These are phyloP conservation scores for Anthopleura xanthogrammica DNA, from an alignment of 92 coral and sea anemone species.

Conservation along the genomic window DNA sequence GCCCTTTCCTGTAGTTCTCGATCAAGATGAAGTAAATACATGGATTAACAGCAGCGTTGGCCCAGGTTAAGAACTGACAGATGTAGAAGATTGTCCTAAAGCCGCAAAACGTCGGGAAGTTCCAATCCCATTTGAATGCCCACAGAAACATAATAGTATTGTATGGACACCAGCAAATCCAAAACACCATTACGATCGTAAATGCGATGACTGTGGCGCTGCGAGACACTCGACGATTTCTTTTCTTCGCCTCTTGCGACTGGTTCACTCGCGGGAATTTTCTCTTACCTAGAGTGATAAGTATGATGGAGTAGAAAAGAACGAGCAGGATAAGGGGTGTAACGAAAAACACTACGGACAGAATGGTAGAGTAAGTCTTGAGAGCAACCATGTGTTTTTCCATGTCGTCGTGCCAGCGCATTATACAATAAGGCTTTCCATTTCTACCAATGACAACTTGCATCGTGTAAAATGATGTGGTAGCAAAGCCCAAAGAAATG, in stretches of 20 bases:
- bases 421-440: constrained; percentile 3
- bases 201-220: constrained; percentile 51
- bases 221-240: constrained; percentile 49
- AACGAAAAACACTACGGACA: constrained; percentile 31
- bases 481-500: constrained; percentile 27
- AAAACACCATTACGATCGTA: constrained; percentile 39
- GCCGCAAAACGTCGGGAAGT: constrained; percentile 25
- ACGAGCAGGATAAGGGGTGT: constrained; percentile 28
- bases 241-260: constrained; percentile 36
- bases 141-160: constrained; percentile 35
- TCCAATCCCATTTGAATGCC: constrained; percentile 39
- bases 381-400: constrained; percentile 10
- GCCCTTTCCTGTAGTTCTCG: constrained; percentile 47
- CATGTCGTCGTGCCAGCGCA: constrained; percentile 26
- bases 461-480: constrained; percentile 20
- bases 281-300: constrained; percentile 46
- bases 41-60: constrained; percentile 42
- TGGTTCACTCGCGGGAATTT: constrained; percentile 45
- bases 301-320: constrained; percentile 37
- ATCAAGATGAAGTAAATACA: constrained; percentile 36
- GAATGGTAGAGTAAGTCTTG: constrained; percentile 17
- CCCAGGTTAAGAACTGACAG: constrained; percentile 33
- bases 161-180: constrained; percentile 47
- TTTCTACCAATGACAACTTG: background rate
- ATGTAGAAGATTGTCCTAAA: constrained; percentile 2